Base-by-base conservation (phyloP, 2,797 vertebrate species). In the Decapterus maruadsi region DNA sequence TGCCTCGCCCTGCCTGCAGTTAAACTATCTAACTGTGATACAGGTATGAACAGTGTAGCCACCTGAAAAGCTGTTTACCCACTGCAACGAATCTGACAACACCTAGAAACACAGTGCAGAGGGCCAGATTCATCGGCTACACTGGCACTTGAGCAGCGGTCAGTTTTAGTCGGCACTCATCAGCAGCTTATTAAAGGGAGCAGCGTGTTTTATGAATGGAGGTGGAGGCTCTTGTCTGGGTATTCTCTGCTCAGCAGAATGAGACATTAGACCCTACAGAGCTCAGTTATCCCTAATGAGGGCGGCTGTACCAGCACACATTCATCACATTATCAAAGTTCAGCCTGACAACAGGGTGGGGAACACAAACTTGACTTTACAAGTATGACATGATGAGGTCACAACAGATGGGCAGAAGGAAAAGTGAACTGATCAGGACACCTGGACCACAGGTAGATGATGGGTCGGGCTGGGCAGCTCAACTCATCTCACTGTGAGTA, bases 191-290 rank as follows among this genome's bases (percentile, higher is more conserved):
- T 1, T 66, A 45, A 59, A 65, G 51, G 9, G 19, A 43, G 50
- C 26, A 62, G 62, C 16, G 17, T 63, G 71, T 63, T 78, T 79
- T 56, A 68, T 77, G 62, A 60, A 9, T 45, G 11, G 66, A 74
- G 59, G 50, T 60, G 59, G 58, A 36, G 43, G 48, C 40, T 60
- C n/a, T n/a, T 66, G 75, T 72, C 29, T n/a, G 20, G 34, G 22
- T 36, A 68, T 76, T 66, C 63, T 71, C 78, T 74, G 43, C 69
- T 67, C 48, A 69, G 43, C 70, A 73, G 64, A 78, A 64, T 1
- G 12, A 43, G 55, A 63, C 62, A 70, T 56, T 69, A 1, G 42
- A 29, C 60, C 63, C 64, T 42, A 59, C 10, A 36, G 55, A 80
- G 64, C 40, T 68, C 56, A 46, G 1, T 61, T 53, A 71, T 62